A percentile compares a stretch with the other conserved stretches of the same genome.
Conservation (phyloP, 92 coral and sea anemone species). For the Paragorgia papillata region DNA sequence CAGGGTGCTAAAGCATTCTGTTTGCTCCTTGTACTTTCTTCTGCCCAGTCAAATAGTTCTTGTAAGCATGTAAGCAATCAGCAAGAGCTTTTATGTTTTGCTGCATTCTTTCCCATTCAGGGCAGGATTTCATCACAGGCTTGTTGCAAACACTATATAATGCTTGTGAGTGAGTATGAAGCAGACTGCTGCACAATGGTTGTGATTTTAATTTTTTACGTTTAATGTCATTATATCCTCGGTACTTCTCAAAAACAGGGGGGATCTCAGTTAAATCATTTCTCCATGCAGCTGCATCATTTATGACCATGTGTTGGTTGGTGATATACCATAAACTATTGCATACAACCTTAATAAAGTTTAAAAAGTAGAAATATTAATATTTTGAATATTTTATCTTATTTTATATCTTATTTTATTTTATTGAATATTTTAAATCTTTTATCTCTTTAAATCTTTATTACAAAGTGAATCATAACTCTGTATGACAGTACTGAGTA, state of each 20-base stretch:
- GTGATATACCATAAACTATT: conserved; percentile 57
- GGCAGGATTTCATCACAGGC: conserved; percentile 39
- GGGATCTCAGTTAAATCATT: conserved; percentile 38
- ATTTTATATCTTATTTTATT: no score
- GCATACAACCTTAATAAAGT: conserved; percentile 46
- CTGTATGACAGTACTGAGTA: no score
- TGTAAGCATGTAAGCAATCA: conserved; percentile 40
- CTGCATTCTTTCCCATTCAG: conserved; percentile 22
- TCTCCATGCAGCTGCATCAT: conserved; percentile 42
- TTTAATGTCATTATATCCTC: conserved; percentile 36
- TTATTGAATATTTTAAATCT: no score
- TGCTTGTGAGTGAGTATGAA: conserved; percentile 39
- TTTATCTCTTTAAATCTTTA: no score
- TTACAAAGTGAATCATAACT: no score
- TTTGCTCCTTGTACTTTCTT: conserved; percentile 11
- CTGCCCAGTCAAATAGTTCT: conserved; percentile 28
- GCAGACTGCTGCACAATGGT: conserved; percentile 27
- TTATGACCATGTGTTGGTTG: conserved; percentile 43
- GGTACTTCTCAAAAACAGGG: conserved; percentile 31
- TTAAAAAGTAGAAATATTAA: no score
- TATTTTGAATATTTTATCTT: no score
- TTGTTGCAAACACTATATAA: conserved; percentile 24
- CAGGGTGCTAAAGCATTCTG: conserved; percentile 40
- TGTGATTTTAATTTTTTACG: conserved; percentile 36
- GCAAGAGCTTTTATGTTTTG: conserved; percentile 41